Percentiles rank a stretch among this genome's conserved stretches.
phyloP scores from a whole-genome alignment of 2,888 invertebrate species.

The Habrosyne pyritoides region DNA sequence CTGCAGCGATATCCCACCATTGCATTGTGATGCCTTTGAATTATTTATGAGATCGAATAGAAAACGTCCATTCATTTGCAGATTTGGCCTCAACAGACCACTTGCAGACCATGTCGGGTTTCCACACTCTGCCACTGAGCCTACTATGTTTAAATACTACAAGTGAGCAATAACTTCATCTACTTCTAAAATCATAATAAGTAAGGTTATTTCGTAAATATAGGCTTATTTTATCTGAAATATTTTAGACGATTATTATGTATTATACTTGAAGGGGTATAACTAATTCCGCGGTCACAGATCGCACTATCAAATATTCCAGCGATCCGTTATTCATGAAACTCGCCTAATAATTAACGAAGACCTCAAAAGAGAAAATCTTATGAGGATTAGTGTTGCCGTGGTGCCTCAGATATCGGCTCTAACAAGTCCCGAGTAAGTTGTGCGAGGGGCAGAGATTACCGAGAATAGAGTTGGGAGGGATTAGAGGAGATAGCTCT shows the following conservation, averaged over 20 bases:
- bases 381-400: constrained; percentile 54
- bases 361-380: constrained; percentile 56
- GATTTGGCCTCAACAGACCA: constrained; percentile 19
- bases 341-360: constrained; percentile 53
- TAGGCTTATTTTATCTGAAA: background rate
- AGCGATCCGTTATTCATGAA: constrained; percentile 17
- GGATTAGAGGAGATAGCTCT: constrained; percentile 51
- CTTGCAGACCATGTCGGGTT: background rate
- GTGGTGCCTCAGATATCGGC: constrained; percentile 49
- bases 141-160: too few species aligned
- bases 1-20: constrained; percentile 61
- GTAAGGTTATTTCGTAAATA: background rate
- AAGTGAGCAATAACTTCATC: too few species aligned
- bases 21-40: constrained; percentile 64
- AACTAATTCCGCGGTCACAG: background rate
- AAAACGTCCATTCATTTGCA: constrained; percentile 33
- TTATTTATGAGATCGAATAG: constrained; percentile 61
- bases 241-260: background rate
- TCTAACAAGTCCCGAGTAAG: constrained; percentile 55
- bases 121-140: background rate
- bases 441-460: constrained; percentile 58
- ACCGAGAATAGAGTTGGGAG: constrained; percentile 56
- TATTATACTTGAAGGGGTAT: background rate
- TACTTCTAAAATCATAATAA: too few species aligned
- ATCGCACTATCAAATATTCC: constrained; percentile 3